These are phyloP conservation scores for Agelastica alni DNA, from an alignment of 2,888 invertebrate species.

Conservation along the genomic window DNA sequence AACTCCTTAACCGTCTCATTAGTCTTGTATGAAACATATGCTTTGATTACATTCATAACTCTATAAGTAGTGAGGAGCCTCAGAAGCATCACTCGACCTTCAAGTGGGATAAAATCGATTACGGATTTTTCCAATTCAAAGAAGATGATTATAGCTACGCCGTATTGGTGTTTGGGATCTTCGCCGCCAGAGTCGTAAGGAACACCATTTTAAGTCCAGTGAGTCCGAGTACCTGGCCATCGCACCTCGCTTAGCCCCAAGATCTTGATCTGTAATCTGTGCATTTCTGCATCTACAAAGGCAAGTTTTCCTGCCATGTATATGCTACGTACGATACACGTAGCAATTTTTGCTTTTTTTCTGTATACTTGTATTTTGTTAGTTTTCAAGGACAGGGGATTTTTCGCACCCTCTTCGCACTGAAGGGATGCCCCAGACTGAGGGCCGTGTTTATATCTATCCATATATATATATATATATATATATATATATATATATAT, in stretches of 20 bases:
- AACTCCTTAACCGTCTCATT: no score
- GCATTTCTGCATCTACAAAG: conserved; percentile 20
- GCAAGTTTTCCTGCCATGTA: conserved; percentile 20
- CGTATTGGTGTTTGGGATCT: conserved; percentile 20
- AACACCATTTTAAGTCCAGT: conserved; percentile 3
- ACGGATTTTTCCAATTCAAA: background rate
- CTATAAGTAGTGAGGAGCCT: no score
- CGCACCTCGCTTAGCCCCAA: conserved; percentile 25
- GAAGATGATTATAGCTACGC: conserved; percentile 14
- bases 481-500: no score
- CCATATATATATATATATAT: no score
- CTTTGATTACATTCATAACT: background rate
- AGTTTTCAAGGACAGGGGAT: conserved; percentile 24
- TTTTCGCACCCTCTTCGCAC: conserved; percentile 29
- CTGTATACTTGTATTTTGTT: no score
- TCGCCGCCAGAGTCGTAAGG: conserved; percentile 19
- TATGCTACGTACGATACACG: background rate
- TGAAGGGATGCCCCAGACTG: conserved; percentile 23
- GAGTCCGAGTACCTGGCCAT: conserved; percentile 14
- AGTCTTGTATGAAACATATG: background rate
- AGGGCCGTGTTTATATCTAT: conserved; percentile 15
- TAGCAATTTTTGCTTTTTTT: background rate
- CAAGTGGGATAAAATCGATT: background rate
- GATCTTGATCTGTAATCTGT: conserved; percentile 20
- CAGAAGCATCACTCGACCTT: background rate